Conservation (phyloP, 2,113 vertebrate species). For the Nothobranchius furzeri region DNA sequence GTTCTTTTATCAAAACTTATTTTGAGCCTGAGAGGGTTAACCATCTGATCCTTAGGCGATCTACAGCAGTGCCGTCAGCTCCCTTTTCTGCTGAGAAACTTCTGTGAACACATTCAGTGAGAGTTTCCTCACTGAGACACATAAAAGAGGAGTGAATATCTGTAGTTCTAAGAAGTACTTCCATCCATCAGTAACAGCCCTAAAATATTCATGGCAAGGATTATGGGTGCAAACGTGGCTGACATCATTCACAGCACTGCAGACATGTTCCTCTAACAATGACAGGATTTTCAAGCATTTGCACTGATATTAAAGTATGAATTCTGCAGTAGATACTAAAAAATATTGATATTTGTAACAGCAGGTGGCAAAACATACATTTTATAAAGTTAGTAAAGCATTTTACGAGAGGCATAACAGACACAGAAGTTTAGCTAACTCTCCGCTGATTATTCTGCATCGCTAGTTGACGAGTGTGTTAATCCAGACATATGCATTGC, state of each 20-base stretch:
- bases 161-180: background rate
- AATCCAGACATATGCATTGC: slow-evolving; percentile 17
- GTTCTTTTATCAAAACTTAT: too few species aligned
- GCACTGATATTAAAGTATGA: background rate
- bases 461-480: background rate
- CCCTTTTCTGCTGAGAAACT: background rate
- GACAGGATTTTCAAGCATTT: background rate
- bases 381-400: background rate
- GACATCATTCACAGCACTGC: background rate
- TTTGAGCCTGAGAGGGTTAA: background rate
- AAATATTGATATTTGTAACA: background rate
- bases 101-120: background rate
- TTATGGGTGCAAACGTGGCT: background rate
- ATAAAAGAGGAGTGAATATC: background rate
- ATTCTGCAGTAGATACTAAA: background rate
- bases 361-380: slow-evolving; percentile 28
- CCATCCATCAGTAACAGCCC: background rate
- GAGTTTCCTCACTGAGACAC: background rate
- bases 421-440: slow-evolving; percentile 1
- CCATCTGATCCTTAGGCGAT: background rate
- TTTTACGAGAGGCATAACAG: slow-evolving; percentile 12
- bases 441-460: slow-evolving; percentile 7
- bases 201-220: background rate
- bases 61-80: background rate
- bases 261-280: background rate